These are phyloP conservation scores for Uromys caudimaculatus DNA, from an alignment of 2,797 vertebrate genomes.

Conservation along the genomic window DNA sequence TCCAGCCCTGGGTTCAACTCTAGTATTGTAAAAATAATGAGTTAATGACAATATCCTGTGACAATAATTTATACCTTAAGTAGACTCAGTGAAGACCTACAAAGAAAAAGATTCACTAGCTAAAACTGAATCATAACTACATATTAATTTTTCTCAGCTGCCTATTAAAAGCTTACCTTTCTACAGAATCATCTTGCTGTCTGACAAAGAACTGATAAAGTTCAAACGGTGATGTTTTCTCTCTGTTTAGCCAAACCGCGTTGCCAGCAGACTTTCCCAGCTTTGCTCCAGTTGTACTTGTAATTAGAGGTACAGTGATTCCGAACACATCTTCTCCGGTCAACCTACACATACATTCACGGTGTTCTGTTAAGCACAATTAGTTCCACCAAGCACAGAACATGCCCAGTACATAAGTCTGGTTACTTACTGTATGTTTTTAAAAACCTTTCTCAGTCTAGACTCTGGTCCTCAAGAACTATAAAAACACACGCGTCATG, in stretches of 20 bases:
- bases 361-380: not conserved
- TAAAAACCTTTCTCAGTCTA: slow-evolving; percentile 20
- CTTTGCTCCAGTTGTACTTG: slow-evolving; percentile 94
- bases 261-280: slow-evolving; percentile 98
- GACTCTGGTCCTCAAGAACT: not conserved
- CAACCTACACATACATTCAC: slow-evolving; percentile 85
- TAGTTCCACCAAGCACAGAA: not conserved
- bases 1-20: not conserved
- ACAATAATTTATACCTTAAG: slow-evolving; percentile 28
- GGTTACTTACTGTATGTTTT: not conserved
- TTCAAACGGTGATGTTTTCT: slow-evolving; percentile 96
- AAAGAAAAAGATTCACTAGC: not conserved
- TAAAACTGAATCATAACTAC: not conserved
- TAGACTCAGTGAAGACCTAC: slow-evolving; percentile 1
- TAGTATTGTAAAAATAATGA: not conserved
- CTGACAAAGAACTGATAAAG: slow-evolving; percentile 97
- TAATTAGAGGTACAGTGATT: slow-evolving; percentile 96
- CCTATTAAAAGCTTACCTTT: slow-evolving; percentile 87
- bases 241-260: slow-evolving; percentile 95
- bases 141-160: slow-evolving; percentile 17
- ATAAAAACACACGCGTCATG: not conserved
- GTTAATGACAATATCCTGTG: not conserved
- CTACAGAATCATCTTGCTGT: slow-evolving; percentile 91
- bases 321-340: slow-evolving; percentile 95
- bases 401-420: not conserved